Percentiles rank a stretch among this genome's conserved stretches.
Conservation (phyloP, 2,888 invertebrate species). For the Epinotia bilunana region DNA sequence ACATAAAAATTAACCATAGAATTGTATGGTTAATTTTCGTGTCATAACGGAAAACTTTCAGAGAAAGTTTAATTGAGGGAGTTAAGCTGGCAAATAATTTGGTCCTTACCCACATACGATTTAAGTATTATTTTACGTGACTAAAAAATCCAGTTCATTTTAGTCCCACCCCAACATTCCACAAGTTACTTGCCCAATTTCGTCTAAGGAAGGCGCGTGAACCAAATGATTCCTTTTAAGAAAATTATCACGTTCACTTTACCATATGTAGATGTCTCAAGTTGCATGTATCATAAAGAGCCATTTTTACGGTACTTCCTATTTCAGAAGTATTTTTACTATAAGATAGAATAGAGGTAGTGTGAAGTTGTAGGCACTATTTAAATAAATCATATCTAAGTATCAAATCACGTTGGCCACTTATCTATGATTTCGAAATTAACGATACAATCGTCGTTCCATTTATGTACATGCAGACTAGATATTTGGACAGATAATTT, state of each 20-base stretch:
- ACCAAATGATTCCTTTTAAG: slow-evolving; percentile 2
- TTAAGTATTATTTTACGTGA: not conserved
- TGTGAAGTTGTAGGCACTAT: no score
- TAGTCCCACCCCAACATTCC: not conserved
- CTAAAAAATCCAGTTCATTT: not conserved
- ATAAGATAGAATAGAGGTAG: no score
- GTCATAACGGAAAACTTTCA: no score
- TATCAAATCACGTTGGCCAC: not conserved
- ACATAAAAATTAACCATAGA: no score
- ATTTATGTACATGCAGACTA: slow-evolving; percentile 15
- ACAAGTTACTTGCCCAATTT: slow-evolving; percentile 7
- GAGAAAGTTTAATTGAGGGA: no score
- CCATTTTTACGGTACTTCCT: slow-evolving; percentile 7
- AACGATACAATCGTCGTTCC: slow-evolving; percentile 7
- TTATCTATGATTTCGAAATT: slow-evolving; percentile 31
- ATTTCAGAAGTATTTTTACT: not conserved
- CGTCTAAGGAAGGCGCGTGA: slow-evolving; percentile 9
- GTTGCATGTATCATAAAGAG: slow-evolving; percentile 13
- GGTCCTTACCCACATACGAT: no score
- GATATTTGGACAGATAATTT: slow-evolving; percentile 12
- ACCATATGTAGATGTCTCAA: slow-evolving; percentile 21
- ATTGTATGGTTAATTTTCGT: no score
- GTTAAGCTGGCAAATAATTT: no score
- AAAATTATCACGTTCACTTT: slow-evolving; percentile 18
- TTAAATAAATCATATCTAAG: slow-evolving; percentile 9